These are phyloP conservation scores for Brachylomia viminalis DNA, from an alignment of 2,888 invertebrate species.

Conservation along the genomic window DNA sequence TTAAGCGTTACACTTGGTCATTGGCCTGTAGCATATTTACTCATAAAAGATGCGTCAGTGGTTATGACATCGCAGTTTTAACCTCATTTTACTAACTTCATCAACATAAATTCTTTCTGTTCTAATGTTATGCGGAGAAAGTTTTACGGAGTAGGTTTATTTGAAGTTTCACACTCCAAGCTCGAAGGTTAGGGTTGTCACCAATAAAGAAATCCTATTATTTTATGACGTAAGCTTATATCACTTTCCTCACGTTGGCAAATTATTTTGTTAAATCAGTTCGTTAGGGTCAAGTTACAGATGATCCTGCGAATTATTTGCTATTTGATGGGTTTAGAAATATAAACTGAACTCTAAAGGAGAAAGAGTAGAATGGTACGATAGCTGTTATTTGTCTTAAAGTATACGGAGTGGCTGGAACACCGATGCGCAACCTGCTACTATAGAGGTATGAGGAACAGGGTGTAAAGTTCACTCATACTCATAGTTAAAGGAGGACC, in stretches of 20 bases:
- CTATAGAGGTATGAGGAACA: no score
- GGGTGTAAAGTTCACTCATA: no score
- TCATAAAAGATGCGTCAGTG: no score
- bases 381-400: background rate
- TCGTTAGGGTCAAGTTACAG: no score
- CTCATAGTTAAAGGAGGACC: no score
- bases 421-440: no score
- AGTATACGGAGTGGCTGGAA: background rate
- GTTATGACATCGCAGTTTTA: no score
- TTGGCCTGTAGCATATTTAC: no score
- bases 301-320: background rate
- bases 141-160: constrained; percentile 26
- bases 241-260: background rate
- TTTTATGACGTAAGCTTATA: background rate
- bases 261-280: no score
- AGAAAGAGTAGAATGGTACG: background rate
- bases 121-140: constrained; percentile 20
- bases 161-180: constrained; percentile 23
- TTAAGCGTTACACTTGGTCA: no score
- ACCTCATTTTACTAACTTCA: background rate
- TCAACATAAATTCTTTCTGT: background rate
- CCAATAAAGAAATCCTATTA: background rate
- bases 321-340: background rate
- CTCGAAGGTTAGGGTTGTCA: constrained; percentile 7
- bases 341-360: background rate